phyloP scores from a whole-genome alignment of 2,797 vertebrate species.

The Salarias fasciatus region DNA sequence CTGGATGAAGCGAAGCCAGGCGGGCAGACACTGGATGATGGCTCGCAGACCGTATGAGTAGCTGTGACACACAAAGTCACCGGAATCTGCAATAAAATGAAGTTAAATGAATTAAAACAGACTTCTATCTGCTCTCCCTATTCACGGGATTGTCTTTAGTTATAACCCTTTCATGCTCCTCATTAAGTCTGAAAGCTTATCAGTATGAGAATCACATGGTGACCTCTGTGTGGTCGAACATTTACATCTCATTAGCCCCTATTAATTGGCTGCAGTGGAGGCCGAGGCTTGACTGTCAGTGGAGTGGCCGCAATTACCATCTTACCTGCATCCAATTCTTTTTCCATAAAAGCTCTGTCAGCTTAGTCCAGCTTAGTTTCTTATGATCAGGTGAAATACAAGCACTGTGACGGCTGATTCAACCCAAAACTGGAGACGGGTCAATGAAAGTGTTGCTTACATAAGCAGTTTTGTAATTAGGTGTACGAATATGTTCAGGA shows the following conservation, averaged over 20 bases:
- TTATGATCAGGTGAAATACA: no score
- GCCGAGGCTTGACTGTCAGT: no score
- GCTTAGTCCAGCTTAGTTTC: conserved; percentile 4
- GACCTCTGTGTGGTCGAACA: conserved; percentile 49
- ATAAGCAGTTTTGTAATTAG: no score
- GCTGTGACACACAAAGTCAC: conserved; percentile 83
- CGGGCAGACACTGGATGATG: conserved; percentile 97
- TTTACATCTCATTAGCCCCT: conserved; percentile 52
- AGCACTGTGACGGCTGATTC: no score
- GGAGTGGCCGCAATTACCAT: conserved; percentile 43
- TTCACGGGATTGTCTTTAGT: neutral
- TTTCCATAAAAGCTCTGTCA: conserved; percentile 22
- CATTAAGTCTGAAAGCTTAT: conserved; percentile 34
- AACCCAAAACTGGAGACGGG: no score
- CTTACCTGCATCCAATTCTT: conserved; percentile 27
- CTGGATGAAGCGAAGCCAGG: conserved; percentile 98
- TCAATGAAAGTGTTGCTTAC: no score
- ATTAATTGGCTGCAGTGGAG: conserved; percentile 39
- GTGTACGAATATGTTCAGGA: no score
- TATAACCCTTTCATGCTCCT: neutral
- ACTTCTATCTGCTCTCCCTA: neutral
- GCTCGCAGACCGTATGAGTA: conserved; percentile 96
- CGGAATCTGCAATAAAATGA: conserved; percentile 28
- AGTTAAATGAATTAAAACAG: neutral
- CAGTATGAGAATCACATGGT: conserved; percentile 41